These are phyloP conservation scores for Paradisaea rubra DNA, from an alignment of 2,113 vertebrate species.

Conservation along the genomic window DNA sequence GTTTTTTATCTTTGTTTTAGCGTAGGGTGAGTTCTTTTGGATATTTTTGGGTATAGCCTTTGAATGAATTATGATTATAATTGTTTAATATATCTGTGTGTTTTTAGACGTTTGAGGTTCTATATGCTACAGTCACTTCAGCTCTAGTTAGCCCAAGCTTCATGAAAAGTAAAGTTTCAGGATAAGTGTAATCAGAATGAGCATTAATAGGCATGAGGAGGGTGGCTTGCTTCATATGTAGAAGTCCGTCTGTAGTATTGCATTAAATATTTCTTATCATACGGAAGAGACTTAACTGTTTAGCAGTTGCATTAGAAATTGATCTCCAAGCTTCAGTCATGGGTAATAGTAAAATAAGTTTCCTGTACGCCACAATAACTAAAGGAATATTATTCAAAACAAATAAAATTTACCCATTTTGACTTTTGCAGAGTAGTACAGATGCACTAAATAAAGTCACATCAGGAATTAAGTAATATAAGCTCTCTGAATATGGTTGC, in stretches of 20 bases:
- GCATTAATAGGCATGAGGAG: background rate
- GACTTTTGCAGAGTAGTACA: background rate
- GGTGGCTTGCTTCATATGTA: background rate
- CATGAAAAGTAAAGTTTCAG: background rate
- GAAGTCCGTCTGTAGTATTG: background rate
- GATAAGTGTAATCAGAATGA: background rate
- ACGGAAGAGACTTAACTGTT: background rate
- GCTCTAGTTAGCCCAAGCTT: background rate
- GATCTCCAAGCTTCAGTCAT: background rate
- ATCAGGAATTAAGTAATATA: background rate
- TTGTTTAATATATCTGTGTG: background rate
- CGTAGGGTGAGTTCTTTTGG: fast-evolving
- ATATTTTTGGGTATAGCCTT: background rate
- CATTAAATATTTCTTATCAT: background rate
- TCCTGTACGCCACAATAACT: background rate
- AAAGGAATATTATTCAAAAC: background rate
- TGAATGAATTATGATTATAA: background rate
- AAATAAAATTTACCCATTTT: background rate
- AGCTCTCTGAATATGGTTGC: background rate
- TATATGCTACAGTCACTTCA: background rate
- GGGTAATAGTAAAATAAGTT: background rate
- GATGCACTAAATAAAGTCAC: background rate
- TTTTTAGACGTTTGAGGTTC: background rate
- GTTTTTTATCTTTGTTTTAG: background rate
- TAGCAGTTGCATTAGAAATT: background rate